Evolutionary conservation across 2,797 vertebrate genomes (phyloP).

Genomic region (Clangula hyemalis): DNA sequence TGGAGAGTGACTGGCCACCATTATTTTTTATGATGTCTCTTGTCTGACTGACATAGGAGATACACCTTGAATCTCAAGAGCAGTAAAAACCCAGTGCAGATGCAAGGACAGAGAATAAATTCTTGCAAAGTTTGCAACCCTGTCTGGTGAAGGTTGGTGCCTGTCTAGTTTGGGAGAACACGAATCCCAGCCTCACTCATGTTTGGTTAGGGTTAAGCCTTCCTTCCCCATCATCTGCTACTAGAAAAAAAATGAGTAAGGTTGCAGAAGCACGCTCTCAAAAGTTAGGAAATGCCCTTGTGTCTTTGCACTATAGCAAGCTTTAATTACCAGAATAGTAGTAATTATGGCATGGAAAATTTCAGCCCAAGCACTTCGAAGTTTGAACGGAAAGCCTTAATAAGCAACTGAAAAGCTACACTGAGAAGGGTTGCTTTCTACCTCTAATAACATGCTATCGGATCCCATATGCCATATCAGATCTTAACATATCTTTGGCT

Average conservation of each 20-base stretch:
- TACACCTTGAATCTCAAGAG: not conserved
- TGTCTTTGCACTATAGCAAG: not conserved
- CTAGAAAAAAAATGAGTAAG: not conserved
- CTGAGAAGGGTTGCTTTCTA: conserved; percentile 6
- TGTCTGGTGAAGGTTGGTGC: not conserved
- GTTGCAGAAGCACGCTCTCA: not conserved
- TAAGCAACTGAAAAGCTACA: conserved; percentile 37
- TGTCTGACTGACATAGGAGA: not conserved
- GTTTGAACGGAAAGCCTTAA: conserved; percentile 31
- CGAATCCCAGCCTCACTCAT: not conserved
- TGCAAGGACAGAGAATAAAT: not conserved
- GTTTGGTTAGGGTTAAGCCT: not conserved
- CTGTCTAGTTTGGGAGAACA: not conserved
- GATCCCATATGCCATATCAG: not conserved
- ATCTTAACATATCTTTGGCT: conserved; percentile 7
- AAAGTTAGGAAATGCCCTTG: conserved; percentile 24
- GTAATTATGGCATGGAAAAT: conserved; percentile 40
- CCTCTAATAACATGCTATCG: conserved; percentile 40
- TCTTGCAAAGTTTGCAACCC: not conserved
- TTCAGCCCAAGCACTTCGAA: not conserved
- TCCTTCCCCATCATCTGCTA: not conserved
- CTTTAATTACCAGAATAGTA: conserved; percentile 49
- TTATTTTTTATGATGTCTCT: not conserved
- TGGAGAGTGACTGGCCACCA: not conserved
- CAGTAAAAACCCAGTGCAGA: not conserved